Percentiles rank a stretch among this genome's conserved stretches.
These are phyloP conservation scores for Sinocyclocheilus maitianheensis DNA, from an alignment of 2,113 vertebrate species.

Conservation along the genomic window DNA sequence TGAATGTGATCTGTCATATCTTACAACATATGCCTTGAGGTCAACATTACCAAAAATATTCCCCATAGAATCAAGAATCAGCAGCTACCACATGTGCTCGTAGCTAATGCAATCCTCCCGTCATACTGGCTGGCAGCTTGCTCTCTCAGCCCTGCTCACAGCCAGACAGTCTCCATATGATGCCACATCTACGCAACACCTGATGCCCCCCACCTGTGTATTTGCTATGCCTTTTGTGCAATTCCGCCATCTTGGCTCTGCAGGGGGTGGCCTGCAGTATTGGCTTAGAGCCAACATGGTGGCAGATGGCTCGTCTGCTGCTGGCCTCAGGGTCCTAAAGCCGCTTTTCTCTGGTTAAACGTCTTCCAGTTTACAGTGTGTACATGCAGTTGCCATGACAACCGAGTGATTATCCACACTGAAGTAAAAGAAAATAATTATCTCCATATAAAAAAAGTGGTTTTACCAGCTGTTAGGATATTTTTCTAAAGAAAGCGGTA, in stretches of 20 bases:
- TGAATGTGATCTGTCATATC: neutral
- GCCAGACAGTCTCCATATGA: constrained; percentile 48
- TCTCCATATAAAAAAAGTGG: constrained; percentile 36
- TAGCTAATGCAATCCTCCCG: constrained; percentile 20
- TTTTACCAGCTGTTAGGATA: constrained; percentile 5
- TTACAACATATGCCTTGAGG: neutral
- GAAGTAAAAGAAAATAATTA: constrained; percentile 33
- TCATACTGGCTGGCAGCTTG: constrained; percentile 47
- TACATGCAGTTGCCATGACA: constrained; percentile 55
- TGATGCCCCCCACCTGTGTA: constrained; percentile 45
- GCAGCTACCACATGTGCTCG: constrained; percentile 19
- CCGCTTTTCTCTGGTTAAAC: constrained; percentile 50
- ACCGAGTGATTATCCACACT: constrained; percentile 31
- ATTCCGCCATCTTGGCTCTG: constrained; percentile 67
- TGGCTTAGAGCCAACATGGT: constrained; percentile 73
- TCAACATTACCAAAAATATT: constrained; percentile 17
- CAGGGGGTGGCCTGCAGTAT: constrained; percentile 26
- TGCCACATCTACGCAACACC: constrained; percentile 57
- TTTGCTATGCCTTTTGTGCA: constrained; percentile 43
- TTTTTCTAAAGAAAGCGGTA: constrained; percentile 22
- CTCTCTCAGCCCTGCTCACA: constrained; percentile 47
- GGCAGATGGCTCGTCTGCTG: constrained; percentile 75
- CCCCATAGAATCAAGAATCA: constrained; percentile 29
- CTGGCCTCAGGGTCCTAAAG: constrained; percentile 58
- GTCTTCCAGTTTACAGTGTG: constrained; percentile 25